A percentile compares a stretch with the other conserved stretches of the same genome.
Conservation (phyloP, 2,797 vertebrate genomes). For the Heteromormyrus szaboi region DNA sequence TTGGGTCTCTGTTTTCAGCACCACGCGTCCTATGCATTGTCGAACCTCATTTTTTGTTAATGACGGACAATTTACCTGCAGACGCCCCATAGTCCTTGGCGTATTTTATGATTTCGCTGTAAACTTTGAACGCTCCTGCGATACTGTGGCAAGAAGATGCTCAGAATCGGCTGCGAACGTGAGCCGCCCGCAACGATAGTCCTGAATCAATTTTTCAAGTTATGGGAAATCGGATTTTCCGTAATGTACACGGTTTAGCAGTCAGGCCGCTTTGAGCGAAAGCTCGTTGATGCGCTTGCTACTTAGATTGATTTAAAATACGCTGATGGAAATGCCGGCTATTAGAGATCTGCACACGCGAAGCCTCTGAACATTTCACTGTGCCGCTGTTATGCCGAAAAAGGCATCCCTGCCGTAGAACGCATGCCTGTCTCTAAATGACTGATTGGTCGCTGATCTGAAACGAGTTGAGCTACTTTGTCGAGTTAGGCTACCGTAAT, state of each 20-base stretch:
- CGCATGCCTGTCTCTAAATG: no score
- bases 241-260: background rate
- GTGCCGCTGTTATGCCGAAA: background rate
- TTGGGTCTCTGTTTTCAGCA: background rate
- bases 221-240: background rate
- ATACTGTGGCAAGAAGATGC: background rate
- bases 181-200: background rate
- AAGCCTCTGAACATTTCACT: background rate
- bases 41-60: background rate
- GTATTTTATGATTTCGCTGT: background rate
- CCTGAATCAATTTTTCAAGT: background rate
- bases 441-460: no score
- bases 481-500: no score
- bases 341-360: background rate
- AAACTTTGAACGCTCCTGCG: background rate
- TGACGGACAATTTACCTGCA: background rate
- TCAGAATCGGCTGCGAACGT: background rate
- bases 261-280: background rate
- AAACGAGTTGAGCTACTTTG: no score
- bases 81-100: background rate
- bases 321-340: background rate
- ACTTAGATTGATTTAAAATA: background rate
- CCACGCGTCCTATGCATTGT: background rate
- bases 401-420: no score
- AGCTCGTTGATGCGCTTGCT: background rate